Evolutionary conservation across 2,888 invertebrate genomes (phyloP), one percentile per base, ranked within the genome.

Genomic region (Odontocerum albicorne): DNA sequence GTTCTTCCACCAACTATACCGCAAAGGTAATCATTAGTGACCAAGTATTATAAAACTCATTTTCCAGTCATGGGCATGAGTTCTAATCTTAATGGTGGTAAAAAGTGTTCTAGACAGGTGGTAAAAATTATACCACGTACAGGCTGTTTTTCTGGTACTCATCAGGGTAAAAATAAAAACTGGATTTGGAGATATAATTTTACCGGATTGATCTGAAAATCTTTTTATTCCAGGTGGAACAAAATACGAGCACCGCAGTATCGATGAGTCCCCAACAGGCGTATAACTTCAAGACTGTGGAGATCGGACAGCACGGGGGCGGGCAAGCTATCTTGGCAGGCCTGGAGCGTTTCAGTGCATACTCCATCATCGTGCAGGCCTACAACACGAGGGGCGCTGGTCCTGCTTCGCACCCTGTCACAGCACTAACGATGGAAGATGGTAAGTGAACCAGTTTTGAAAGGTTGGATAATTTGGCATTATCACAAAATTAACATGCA

Each of bases 321-420:
- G 84, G 84, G 31, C 84, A 88, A 58, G 77, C 81, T 0, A 77
- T 83, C 6, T 71, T 90, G 20, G 81, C 83, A 45, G 88, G 87
- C 27, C 76, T 92, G 27, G 82, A 86, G 66, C 90, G 90, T 70
- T 91, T 85, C 69, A 87, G 90, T 1, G 83, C 85, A 4, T 92
- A 92, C 66, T 87, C 86, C 63, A 86, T 92, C 20, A 87, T 92
- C 38, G 90, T 92, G 2, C 91, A 92, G 72, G 91, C 92, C 17
- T 92, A 91, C 68, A 92, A 92, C 63, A 90, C 88, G 66, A 81
- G 90, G 65, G 92, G 92, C 17, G 88, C 90, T 39, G 92, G 92
- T 0, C 92, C 92, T 1, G 85, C 89, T 8, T 91, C 90, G 33
- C 86, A 88, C 54, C 88, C 90, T 31, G 85, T 90, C 40, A 85